A percentile compares a stretch with the other conserved stretches of the same genome.
These are phyloP conservation scores for Tipula confusa DNA, from an alignment of 2,888 invertebrate species.

Conservation along the genomic window DNA sequence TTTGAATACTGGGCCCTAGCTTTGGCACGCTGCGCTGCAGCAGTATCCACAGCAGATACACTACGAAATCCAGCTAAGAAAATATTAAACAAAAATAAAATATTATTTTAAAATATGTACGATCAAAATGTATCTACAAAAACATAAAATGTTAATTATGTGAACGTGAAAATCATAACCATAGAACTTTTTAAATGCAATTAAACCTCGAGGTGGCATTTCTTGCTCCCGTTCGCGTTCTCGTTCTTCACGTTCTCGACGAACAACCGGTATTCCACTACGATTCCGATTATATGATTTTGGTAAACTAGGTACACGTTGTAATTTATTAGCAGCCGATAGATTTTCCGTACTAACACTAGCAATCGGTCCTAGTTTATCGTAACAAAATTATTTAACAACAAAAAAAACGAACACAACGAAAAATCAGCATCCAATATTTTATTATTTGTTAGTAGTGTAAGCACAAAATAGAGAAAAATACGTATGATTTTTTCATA, in stretches of 20 bases:
- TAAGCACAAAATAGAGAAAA: constrained; percentile 27
- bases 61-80: constrained; percentile 63
- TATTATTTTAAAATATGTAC: neutral
- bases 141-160: neutral
- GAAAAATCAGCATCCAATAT: neutral
- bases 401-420: neutral
- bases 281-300: constrained; percentile 56
- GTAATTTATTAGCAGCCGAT: constrained; percentile 51
- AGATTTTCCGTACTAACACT: constrained; percentile 57
- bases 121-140: neutral
- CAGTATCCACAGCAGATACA: constrained; percentile 89
- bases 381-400: neutral
- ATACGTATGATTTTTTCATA: neutral
- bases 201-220: constrained; percentile 39
- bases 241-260: neutral
- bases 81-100: constrained; percentile 31
- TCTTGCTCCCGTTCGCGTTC: constrained; percentile 35
- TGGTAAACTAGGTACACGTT: constrained; percentile 57
- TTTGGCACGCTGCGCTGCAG: constrained; percentile 83
- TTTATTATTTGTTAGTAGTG: neutral
- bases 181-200: neutral
- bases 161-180: neutral
- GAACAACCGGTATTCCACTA: constrained; percentile 56
- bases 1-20: constrained; percentile 78
- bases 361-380: constrained; percentile 36